Conservation (phyloP, 1,140 invertebrate species). For the Heliconius himera region DNA sequence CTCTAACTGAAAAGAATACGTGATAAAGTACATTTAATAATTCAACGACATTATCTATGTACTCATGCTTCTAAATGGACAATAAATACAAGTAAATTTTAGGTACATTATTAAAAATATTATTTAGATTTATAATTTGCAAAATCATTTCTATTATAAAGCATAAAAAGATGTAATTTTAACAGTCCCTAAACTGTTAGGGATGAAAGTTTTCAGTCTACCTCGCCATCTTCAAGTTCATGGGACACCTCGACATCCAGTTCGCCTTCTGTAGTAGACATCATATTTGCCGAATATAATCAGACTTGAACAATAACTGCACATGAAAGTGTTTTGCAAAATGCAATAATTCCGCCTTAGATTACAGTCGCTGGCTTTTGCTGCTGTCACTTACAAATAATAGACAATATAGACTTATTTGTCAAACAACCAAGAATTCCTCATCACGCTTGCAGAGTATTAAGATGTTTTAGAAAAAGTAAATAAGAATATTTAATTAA, state of each 20-base stretch:
- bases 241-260: slow-evolving; percentile 68
- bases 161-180: not conserved
- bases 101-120: not conserved
- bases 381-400: slow-evolving; percentile 29
- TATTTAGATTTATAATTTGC: not conserved
- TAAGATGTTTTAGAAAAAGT: not conserved
- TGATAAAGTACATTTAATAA: not conserved
- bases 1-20: slow-evolving; percentile 60
- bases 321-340: slow-evolving; percentile 66
- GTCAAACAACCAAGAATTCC: slow-evolving; percentile 4
- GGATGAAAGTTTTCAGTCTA: slow-evolving; percentile 26
- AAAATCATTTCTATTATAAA: not conserved
- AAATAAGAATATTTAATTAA: not conserved
- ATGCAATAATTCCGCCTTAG: slow-evolving; percentile 61
- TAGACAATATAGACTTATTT: slow-evolving; percentile 15
- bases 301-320: slow-evolving; percentile 50
- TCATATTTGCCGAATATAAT: slow-evolving; percentile 58
- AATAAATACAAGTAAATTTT: not conserved
- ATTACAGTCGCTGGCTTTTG: slow-evolving; percentile 49
- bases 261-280: slow-evolving; percentile 77
- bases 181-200: not conserved
- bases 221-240: slow-evolving; percentile 76
- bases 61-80: not conserved
- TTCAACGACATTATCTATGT: not conserved
- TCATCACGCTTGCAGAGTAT: slow-evolving; percentile 9